These are phyloP conservation scores for Onthophagus sagittarius DNA, from an alignment of 2,888 invertebrate genomes.

Conservation along the genomic window DNA sequence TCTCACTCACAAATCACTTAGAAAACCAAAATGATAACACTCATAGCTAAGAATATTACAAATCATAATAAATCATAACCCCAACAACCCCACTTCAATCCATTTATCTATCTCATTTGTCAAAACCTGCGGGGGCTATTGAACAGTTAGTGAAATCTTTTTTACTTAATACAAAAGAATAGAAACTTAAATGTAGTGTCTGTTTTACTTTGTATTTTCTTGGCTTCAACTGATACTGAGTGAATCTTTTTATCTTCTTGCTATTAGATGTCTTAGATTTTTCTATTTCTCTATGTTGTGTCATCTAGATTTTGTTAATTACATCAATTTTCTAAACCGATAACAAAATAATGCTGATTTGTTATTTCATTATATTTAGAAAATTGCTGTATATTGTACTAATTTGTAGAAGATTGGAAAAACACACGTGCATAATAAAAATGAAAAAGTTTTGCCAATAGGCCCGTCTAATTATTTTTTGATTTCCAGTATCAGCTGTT, in stretches of 20 bases:
- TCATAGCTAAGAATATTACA: constrained; percentile 8
- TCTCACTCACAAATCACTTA: constrained; percentile 30
- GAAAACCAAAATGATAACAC: too few species aligned
- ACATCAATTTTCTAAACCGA: background rate
- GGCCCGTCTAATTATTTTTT: constrained; percentile 44
- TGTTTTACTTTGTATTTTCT: background rate
- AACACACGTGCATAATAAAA: background rate
- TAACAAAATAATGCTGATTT: background rate
- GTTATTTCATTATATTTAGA: background rate
- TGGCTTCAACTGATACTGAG: background rate
- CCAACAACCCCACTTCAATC: constrained; percentile 16
- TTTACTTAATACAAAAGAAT: background rate
- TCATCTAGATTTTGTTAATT: background rate
- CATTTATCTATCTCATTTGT: constrained; percentile 37
- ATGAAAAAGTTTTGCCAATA: constrained; percentile 27
- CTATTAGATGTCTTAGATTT: background rate
- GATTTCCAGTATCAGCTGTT: constrained; percentile 51
- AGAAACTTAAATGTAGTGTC: background rate
- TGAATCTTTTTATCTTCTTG: background rate
- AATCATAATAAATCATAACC: background rate
- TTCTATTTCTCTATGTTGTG: background rate
- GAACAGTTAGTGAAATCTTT: constrained; percentile 22
- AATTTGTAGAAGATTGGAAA: constrained; percentile 3
- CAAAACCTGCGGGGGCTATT: constrained; percentile 48
- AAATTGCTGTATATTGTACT: background rate